Evolutionary conservation across 1,140 invertebrate genomes (phyloP).

Genomic region (Oreohelix idahoensis): DNA sequence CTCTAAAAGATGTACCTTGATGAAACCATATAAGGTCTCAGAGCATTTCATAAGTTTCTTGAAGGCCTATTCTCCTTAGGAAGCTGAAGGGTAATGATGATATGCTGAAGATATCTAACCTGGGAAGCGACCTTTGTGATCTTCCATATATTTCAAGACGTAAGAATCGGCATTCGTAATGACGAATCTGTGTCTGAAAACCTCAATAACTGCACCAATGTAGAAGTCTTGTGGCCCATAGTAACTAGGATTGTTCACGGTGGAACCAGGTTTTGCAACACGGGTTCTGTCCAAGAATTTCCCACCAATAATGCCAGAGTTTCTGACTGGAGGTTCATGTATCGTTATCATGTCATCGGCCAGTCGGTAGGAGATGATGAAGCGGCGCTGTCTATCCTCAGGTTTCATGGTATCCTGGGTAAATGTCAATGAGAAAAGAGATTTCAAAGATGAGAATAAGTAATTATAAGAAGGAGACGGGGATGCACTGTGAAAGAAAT

Average conservation of each 20-base stretch:
- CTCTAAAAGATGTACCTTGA: too few species aligned
- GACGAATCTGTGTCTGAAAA: slow-evolving; percentile 71
- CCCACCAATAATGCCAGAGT: slow-evolving; percentile 73
- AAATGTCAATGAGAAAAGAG: too few species aligned
- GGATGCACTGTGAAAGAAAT: too few species aligned
- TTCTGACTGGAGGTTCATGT: slow-evolving; percentile 72
- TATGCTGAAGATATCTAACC: slow-evolving; percentile 41
- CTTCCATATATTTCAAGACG: slow-evolving; percentile 72
- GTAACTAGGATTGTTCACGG: slow-evolving; percentile 67
- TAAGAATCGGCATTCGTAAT: slow-evolving; percentile 72
- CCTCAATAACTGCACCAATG: slow-evolving; percentile 71
- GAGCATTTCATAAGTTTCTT: too few species aligned
- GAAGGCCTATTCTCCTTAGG: too few species aligned
- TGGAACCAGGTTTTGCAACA: slow-evolving; percentile 69
- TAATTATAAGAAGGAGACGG: too few species aligned
- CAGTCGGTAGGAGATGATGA: slow-evolving; percentile 72
- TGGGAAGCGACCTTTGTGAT: slow-evolving; percentile 69
- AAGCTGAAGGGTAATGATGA: too few species aligned
- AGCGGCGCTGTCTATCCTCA: slow-evolving; percentile 70
- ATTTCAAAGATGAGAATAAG: too few species aligned
- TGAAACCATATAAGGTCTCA: too few species aligned
- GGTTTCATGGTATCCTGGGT: too few species aligned
- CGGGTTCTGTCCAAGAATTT: slow-evolving; percentile 73
- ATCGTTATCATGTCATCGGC: slow-evolving; percentile 73
- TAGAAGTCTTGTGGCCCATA: slow-evolving; percentile 73